Base-by-base conservation (phyloP, 2,113 vertebrate species). In the Nymphicus hollandicus region DNA sequence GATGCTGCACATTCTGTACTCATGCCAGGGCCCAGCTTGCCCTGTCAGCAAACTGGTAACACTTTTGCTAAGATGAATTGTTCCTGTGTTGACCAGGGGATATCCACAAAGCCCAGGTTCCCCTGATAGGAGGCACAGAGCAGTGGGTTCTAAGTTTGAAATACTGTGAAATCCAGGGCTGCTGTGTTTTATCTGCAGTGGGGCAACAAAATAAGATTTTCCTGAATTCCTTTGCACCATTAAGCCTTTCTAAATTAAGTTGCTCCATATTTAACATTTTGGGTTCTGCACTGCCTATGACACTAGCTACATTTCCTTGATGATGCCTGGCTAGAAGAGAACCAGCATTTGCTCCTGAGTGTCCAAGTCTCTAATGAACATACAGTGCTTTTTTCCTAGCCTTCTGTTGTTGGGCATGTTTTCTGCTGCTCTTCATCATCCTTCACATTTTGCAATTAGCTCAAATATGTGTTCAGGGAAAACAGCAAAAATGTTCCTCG, bases 71-170 rank as follows among this genome's bases (percentile, higher is more conserved):
- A 43, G 35, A 39, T 17, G 12, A 81, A 33, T 25, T 43, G 19
- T 24, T 90, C 63, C 14, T 55, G 15, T 17, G 53, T 31, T 81
- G 64, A 27, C 61, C 55, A 53, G 35, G 17, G 35, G 39, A 50
- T 33, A 33, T 4, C 52, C 41, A 43, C 24, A 2, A 69, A 93
- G 25, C 13, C 16, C 2, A 1, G 8, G 13, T 55, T 73, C 6
- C 43, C 18, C 47, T 33, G 14, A 7, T 22, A 16, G 20, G 29
- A 50, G 3, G 12, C 43, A n/a, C 8, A 41, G 46, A 55, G 14
- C 29, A 55, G 22, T 5, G 55, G 25, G 43, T 89, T 70, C 0
- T 0, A 29, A 73, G 46, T 8, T n/a, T 56, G 11, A 8, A 44
- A 24, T 17, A 35, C 18, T 14, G 27, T 12, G 33, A 81, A 92